phyloP scores from a whole-genome alignment of 2,888 invertebrate species.

The Cantharis lateralis region DNA sequence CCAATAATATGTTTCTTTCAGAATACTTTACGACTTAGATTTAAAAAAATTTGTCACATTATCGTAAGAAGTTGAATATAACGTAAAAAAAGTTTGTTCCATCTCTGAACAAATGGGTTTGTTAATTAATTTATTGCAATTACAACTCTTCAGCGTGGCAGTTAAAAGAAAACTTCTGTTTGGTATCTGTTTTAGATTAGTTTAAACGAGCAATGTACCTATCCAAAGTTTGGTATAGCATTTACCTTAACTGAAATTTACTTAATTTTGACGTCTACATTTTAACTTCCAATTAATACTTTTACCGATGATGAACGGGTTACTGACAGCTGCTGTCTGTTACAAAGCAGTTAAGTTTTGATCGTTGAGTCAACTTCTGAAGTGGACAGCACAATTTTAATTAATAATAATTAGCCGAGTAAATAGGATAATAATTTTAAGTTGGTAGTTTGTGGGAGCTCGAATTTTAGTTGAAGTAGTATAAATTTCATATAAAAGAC shows the following conservation, averaged over 20 bases:
- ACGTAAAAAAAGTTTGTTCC: too few relatives aligned
- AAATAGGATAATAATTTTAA: not conserved
- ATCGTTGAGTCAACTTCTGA: not conserved
- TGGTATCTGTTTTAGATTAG: not conserved
- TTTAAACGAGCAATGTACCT: not conserved
- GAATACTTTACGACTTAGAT: too few relatives aligned
- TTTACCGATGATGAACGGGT: not conserved
- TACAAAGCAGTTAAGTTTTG: not conserved
- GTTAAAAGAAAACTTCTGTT: not conserved
- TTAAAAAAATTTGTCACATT: too few relatives aligned
- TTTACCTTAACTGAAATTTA: not conserved
- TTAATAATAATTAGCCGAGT: not conserved
- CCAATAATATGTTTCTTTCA: too few relatives aligned
- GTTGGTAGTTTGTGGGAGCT: not conserved
- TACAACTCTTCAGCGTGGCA: not conserved
- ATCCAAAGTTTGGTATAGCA: not conserved
- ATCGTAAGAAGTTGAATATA: too few relatives aligned
- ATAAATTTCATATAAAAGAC: not conserved
- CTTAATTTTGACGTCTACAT: not conserved
- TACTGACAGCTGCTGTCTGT: not conserved
- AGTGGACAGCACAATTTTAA: not conserved
- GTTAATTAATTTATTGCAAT: not conserved
- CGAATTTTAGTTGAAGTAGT: not conserved
- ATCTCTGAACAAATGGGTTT: not conserved
- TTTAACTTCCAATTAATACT: not conserved